Conservation (phyloP, 1,140 invertebrate genomes). For the Gonioctena quinquepunctata region DNA sequence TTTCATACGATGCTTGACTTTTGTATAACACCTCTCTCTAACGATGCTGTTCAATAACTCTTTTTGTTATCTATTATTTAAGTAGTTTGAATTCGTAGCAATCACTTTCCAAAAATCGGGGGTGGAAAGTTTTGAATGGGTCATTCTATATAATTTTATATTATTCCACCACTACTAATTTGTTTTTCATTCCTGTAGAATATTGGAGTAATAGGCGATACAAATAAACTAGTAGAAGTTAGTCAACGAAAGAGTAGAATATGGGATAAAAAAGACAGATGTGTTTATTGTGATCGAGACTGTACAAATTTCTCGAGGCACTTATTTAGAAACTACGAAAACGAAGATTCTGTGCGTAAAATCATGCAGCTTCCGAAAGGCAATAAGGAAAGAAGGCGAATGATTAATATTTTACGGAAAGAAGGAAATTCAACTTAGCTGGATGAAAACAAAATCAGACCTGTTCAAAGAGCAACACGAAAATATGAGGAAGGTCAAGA, state of each 20-base stretch:
- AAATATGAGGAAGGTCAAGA: neutral
- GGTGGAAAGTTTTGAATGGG: neutral
- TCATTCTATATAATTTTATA: neutral
- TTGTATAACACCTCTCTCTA: neutral
- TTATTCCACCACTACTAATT: neutral
- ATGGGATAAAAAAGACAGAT: conserved; percentile 24
- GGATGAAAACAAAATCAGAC: conserved; percentile 23
- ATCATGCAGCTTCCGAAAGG: conserved; percentile 16
- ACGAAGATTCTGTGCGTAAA: conserved; percentile 20
- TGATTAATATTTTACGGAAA: conserved; percentile 20
- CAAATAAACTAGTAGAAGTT: conserved; percentile 2
- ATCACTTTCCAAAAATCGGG: neutral
- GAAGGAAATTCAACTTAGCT: conserved; percentile 20
- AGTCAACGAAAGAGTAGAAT: conserved; percentile 11
- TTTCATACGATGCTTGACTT: neutral
- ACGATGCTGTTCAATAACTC: neutral
- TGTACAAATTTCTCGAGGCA: conserved; percentile 27
- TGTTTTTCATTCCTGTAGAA: neutral
- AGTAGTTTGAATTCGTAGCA: neutral
- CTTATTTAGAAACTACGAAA: conserved; percentile 14
- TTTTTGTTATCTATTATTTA: neutral
- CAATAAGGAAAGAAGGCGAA: conserved; percentile 8
- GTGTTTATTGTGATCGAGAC: conserved; percentile 18
- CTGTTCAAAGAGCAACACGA: conserved; percentile 20
- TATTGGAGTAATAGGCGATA: conserved; percentile 3